Conservation (phyloP, 2,113 vertebrate genomes). For the Beaufortia kweichowensis region DNA sequence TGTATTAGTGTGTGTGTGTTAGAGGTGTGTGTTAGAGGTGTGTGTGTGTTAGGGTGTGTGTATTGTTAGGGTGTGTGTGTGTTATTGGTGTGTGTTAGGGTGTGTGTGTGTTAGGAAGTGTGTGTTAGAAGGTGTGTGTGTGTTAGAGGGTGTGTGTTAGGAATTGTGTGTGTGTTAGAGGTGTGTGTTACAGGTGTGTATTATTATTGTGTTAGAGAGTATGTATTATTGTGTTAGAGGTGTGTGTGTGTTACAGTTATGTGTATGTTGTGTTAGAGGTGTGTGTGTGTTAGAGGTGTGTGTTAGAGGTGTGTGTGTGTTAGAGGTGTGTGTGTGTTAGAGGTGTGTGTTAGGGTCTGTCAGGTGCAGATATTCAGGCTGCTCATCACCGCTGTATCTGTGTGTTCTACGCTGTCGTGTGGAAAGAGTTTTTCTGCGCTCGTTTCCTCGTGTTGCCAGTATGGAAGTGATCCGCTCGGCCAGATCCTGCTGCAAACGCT, state of each 20-base stretch:
- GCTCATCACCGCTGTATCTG: constrained; percentile 53
- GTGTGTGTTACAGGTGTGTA: too few relatives aligned
- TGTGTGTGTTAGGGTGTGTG: constrained; percentile 16
- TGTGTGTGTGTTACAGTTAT: not conserved
- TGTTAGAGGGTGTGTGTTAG: too few relatives aligned
- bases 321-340: not conserved
- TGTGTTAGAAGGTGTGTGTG: too few relatives aligned
- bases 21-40: not conserved
- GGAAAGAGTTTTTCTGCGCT: constrained; percentile 72
- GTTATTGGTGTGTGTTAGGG: constrained; percentile 67
- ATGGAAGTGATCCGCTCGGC: constrained; percentile 85
- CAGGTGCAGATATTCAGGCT: constrained; percentile 89
- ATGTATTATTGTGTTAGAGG: not conserved
- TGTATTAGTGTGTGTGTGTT: too few relatives aligned
- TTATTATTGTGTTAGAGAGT: too few relatives aligned
- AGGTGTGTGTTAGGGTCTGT: constrained; percentile 74
- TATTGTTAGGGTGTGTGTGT: not conserved
- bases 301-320: not conserved
- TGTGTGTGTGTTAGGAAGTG: constrained; percentile 42
- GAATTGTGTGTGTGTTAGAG: too few relatives aligned
- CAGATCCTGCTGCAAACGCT: constrained; percentile 89
- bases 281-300: constrained; percentile 24
- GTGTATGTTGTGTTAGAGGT: not conserved
- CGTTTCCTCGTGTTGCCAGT: constrained; percentile 77
- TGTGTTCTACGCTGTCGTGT: constrained; percentile 61